phyloP scores from a whole-genome alignment of 2,888 invertebrate genomes.

The Ochlodes sylvanus region DNA sequence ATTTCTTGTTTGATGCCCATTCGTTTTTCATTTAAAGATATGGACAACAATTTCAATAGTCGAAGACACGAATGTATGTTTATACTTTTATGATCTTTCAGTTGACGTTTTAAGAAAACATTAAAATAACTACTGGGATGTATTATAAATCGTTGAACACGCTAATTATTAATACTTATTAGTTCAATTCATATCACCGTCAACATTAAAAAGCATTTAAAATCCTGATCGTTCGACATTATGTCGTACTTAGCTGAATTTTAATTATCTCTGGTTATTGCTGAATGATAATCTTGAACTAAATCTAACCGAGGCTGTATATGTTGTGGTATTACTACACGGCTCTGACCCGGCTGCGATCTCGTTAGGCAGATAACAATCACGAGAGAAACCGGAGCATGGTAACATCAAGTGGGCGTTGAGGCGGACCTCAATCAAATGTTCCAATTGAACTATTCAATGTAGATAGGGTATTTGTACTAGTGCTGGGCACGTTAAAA shows the following conservation, averaged over 20 bases:
- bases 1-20: too few species aligned
- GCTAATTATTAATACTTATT: not conserved
- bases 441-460: conserved; percentile 3
- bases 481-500: not conserved
- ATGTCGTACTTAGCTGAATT: not conserved
- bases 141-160: not conserved
- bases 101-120: too few species aligned
- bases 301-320: not conserved
- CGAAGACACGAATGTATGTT: too few species aligned
- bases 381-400: conserved; percentile 22
- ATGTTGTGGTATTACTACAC: conserved; percentile 2
- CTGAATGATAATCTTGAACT: conserved; percentile 12
- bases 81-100: too few species aligned
- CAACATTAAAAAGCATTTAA: not conserved
- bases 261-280: conserved; percentile 1
- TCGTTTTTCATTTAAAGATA: too few species aligned
- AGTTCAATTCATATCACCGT: not conserved
- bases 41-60: too few species aligned
- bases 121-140: too few species aligned
- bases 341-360: conserved; percentile 27
- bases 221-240: not conserved
- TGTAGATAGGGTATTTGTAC: not conserved
- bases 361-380: conserved; percentile 32
- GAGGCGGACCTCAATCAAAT: conserved; percentile 16
- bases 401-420: conserved; percentile 27